Evolutionary conservation across 2,888 invertebrate genomes (phyloP).

Genomic region (Leucophenga montana): DNA sequence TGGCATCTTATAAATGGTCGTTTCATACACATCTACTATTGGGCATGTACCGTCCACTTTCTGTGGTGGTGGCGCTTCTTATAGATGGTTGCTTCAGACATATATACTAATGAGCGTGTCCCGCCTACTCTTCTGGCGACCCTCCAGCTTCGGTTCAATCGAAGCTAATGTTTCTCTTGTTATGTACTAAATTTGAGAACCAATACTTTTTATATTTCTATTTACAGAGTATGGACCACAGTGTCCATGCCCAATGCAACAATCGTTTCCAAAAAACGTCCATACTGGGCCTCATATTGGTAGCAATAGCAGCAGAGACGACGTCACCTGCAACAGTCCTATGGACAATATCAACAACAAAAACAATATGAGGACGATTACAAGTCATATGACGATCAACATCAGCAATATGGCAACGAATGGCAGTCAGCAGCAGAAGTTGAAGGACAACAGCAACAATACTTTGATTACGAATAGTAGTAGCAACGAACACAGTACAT

Average conservation of each 20-base stretch:
- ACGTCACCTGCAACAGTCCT: conserved; percentile 68
- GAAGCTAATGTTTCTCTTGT: too few species aligned
- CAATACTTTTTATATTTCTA: too few species aligned
- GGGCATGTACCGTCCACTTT: too few species aligned
- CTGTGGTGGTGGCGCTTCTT: too few species aligned
- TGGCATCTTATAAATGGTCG: too few species aligned
- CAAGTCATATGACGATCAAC: conserved; percentile 47
- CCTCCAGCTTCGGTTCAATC: too few species aligned
- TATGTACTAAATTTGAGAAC: too few species aligned
- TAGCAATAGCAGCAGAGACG: conserved; percentile 85
- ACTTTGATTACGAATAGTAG: conserved; percentile 51
- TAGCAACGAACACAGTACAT: conserved; percentile 34
- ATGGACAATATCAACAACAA: conserved; percentile 43
- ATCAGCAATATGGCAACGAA: conserved; percentile 43
- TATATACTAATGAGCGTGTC: too few species aligned
- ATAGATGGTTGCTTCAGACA: too few species aligned
- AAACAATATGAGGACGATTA: conserved; percentile 46
- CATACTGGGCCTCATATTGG: conserved; percentile 98
- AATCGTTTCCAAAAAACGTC: conserved; percentile 98
- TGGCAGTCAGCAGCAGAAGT: conserved; percentile 39
- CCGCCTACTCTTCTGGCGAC: too few species aligned
- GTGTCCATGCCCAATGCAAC: conserved; percentile 93
- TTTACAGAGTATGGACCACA: conserved; percentile 76
- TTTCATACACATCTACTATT: too few species aligned
- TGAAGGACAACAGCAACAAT: conserved; percentile 52